A percentile compares a stretch with the other conserved stretches of the same genome.
These are phyloP conservation scores for Sebastes goodei DNA, from an alignment of 2,797 vertebrate species.

Conservation along the genomic window DNA sequence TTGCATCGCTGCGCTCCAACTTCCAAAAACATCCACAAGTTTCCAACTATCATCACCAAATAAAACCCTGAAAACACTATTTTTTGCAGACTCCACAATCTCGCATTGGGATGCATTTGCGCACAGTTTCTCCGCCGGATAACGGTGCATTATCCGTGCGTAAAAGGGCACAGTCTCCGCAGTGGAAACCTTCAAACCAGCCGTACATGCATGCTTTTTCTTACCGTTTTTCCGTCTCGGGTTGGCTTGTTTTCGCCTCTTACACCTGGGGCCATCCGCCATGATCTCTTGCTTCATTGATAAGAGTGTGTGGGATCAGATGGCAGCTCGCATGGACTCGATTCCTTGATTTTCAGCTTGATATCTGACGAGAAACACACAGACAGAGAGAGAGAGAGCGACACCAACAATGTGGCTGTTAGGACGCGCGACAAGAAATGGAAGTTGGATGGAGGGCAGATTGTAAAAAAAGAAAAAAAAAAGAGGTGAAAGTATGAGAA, in stretches of 20 bases:
- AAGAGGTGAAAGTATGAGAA: slow-evolving; percentile 22
- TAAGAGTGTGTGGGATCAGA: slow-evolving; percentile 93
- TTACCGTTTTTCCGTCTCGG: slow-evolving; percentile 99
- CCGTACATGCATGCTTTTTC: slow-evolving; percentile 65
- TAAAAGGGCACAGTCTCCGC: slow-evolving; percentile 40
- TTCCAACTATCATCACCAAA: slow-evolving; percentile 11
- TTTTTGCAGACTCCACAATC: not conserved
- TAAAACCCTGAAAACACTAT: not conserved
- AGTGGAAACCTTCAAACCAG: slow-evolving; percentile 49
- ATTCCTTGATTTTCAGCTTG: slow-evolving; percentile 90
- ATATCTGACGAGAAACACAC: slow-evolving; percentile 89
- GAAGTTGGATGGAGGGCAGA: slow-evolving; percentile 42
- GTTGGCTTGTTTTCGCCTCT: slow-evolving; percentile 99
- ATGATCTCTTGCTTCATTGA: slow-evolving; percentile 99
- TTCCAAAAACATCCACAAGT: slow-evolving; percentile 63
- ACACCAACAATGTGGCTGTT: slow-evolving; percentile 74
- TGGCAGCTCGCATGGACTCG: slow-evolving; percentile 97
- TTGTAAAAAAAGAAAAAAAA: slow-evolving; percentile 1
- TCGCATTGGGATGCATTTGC: slow-evolving; percentile 7
- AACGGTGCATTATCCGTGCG: slow-evolving; percentile 45
- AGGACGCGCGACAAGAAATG: slow-evolving; percentile 51
- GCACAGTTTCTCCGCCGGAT: slow-evolving; percentile 36
- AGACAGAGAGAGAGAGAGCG: slow-evolving; percentile 69
- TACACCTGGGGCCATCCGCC: slow-evolving; percentile 99
- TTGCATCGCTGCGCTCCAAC: slow-evolving; percentile 47